phyloP scores from a whole-genome alignment of 2,888 invertebrate species.

The Petrolisthes cinctipes region DNA sequence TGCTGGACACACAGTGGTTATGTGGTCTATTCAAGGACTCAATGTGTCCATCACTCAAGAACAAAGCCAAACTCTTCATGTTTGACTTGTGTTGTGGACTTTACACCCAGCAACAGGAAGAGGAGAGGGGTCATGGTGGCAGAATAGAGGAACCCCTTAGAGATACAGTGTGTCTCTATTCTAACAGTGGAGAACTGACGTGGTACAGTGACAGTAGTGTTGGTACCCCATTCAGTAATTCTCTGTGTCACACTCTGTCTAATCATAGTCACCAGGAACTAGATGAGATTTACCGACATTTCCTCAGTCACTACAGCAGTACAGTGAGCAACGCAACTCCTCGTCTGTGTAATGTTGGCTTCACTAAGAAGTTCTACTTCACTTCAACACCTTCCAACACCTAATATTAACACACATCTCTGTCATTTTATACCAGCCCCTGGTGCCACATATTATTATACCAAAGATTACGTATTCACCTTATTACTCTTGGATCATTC shows the following conservation, averaged over 20 bases:
- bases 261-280: background rate
- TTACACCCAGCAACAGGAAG: background rate
- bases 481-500: no score
- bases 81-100: slow-evolving; percentile 19
- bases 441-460: no score
- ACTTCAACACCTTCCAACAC: background rate
- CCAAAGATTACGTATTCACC: no score
- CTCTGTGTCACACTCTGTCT: slow-evolving; percentile 33
- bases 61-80: slow-evolving; percentile 43
- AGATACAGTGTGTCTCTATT: slow-evolving; percentile 27
- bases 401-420: background rate
- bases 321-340: background rate
- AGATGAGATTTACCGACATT: slow-evolving; percentile 38
- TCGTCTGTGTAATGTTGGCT: slow-evolving; percentile 34
- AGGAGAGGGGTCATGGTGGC: background rate
- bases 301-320: slow-evolving; percentile 25
- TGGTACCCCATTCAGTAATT: slow-evolving; percentile 27
- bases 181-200: slow-evolving; percentile 3
- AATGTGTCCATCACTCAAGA: slow-evolving; percentile 16
- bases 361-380: slow-evolving; percentile 42
- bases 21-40: slow-evolving; percentile 28
- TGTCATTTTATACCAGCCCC: no score
- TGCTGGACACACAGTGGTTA: slow-evolving; percentile 25
- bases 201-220: background rate
- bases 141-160: slow-evolving; percentile 32